Evolutionary conservation across 2,888 invertebrate species (phyloP).

Genomic region (Scrobipalpa atriplicella): DNA sequence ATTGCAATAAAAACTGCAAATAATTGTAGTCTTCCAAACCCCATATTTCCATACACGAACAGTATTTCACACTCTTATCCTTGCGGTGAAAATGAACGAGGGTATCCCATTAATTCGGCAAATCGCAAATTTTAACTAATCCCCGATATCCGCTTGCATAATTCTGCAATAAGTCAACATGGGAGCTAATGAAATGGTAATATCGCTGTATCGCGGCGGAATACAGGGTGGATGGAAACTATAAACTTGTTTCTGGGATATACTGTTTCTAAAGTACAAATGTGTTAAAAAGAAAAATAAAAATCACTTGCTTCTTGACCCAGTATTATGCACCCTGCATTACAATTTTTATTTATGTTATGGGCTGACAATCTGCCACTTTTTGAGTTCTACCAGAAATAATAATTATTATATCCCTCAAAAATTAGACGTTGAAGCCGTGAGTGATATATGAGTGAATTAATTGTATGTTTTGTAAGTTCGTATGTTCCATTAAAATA

Average conservation of each 20-base stretch:
- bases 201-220: slow-evolving; percentile 30
- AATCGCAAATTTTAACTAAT: slow-evolving; percentile 21
- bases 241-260: neutral
- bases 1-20: neutral
- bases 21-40: neutral
- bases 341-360: no score
- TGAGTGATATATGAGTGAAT: no score
- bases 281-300: no score
- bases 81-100: neutral
- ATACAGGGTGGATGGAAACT: neutral
- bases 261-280: neutral
- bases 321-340: no score
- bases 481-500: no score
- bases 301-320: no score
- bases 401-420: no score
- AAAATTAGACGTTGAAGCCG: no score
- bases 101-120: neutral
- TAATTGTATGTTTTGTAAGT: no score
- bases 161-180: slow-evolving; percentile 19
- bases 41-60: neutral
- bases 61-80: slow-evolving; percentile 3
- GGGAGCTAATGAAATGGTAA: slow-evolving; percentile 43
- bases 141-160: slow-evolving; percentile 22
- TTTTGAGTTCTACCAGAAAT: no score
- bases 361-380: no score